Evolutionary conservation across 1,140 invertebrate species (phyloP).

Genomic region (Telenomus remus): DNA sequence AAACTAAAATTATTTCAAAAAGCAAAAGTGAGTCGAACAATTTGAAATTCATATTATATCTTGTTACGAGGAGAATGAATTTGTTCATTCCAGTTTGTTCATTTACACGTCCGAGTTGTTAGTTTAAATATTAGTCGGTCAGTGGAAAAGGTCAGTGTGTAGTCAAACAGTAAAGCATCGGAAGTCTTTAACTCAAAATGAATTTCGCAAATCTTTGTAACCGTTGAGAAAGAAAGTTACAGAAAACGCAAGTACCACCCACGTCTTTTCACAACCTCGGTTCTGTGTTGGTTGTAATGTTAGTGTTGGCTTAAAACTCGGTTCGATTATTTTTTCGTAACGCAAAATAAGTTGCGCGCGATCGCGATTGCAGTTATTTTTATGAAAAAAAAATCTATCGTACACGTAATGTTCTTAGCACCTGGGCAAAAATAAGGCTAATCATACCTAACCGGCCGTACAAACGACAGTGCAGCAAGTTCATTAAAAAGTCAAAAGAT

Average conservation of each 20-base stretch:
- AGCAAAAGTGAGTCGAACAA: too few species aligned
- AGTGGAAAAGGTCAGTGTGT: conserved; percentile 58
- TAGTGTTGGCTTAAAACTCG: too few species aligned
- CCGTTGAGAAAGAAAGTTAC: too few species aligned
- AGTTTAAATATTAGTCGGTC: conserved; percentile 37
- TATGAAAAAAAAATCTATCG: conserved; percentile 6
- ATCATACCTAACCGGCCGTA: conserved; percentile 42
- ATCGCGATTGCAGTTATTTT: conserved; percentile 12
- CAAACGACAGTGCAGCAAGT: conserved; percentile 51
- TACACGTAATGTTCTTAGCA: conserved; percentile 28
- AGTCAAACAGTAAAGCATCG: conserved; percentile 47
- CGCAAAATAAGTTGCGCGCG: neutral
- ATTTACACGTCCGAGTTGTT: too few species aligned
- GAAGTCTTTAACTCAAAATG: neutral
- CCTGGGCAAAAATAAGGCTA: conserved; percentile 37
- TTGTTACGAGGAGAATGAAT: too few species aligned
- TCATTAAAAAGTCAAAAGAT: conserved; percentile 61
- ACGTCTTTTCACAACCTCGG: too few species aligned
- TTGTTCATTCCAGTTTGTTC: too few species aligned
- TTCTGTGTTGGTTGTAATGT: neutral
- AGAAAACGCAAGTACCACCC: too few species aligned
- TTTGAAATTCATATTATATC: too few species aligned
- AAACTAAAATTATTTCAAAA: too few species aligned
- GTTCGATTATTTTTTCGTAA: neutral
- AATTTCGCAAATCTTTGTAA: too few species aligned